A percentile compares a stretch with the other conserved stretches of the same genome.
Conservation (phyloP, 2,888 invertebrate genomes). For the Tuta absoluta region DNA sequence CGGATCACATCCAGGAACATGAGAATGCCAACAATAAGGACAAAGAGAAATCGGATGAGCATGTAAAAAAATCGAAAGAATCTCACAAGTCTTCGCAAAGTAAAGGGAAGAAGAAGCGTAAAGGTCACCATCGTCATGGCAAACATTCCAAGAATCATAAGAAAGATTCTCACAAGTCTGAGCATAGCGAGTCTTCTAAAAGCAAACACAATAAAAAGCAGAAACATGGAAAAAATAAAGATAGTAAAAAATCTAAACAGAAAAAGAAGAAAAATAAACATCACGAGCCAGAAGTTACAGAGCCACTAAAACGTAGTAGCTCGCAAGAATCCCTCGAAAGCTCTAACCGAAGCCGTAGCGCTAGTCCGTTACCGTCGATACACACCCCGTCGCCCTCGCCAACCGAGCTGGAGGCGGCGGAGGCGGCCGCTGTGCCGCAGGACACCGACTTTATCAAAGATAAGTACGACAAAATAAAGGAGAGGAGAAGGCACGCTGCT, state of each 20-base stretch:
- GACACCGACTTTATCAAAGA: slow-evolving; percentile 77
- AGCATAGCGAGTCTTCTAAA: slow-evolving; percentile 53
- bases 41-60: slow-evolving; percentile 39
- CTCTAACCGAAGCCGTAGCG: slow-evolving; percentile 69
- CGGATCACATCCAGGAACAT: slow-evolving; percentile 46
- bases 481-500: slow-evolving; percentile 79
- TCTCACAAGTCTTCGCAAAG: slow-evolving; percentile 68
- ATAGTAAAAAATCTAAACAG: slow-evolving; percentile 74
- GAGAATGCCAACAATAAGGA: slow-evolving; percentile 31
- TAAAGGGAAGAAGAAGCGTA: slow-evolving; percentile 73
- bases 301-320: slow-evolving; percentile 44
- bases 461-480: slow-evolving; percentile 83
- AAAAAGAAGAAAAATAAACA: slow-evolving; percentile 74
- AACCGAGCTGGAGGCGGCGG: slow-evolving; percentile 44
- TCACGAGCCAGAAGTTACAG: slow-evolving; percentile 41
- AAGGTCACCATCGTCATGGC: slow-evolving; percentile 70
- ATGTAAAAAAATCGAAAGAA: slow-evolving; percentile 59
- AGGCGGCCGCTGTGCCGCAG: slow-evolving; percentile 46
- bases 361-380: slow-evolving; percentile 73
- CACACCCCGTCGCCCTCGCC: slow-evolving; percentile 71
- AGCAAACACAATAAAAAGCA: slow-evolving; percentile 63
- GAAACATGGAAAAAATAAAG: slow-evolving; percentile 66
- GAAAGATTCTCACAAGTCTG: slow-evolving; percentile 61
- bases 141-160: slow-evolving; percentile 76
- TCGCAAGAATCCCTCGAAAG: slow-evolving; percentile 69